phyloP scores from a whole-genome alignment of 1,140 invertebrate genomes.

The Bombus fervidus region DNA sequence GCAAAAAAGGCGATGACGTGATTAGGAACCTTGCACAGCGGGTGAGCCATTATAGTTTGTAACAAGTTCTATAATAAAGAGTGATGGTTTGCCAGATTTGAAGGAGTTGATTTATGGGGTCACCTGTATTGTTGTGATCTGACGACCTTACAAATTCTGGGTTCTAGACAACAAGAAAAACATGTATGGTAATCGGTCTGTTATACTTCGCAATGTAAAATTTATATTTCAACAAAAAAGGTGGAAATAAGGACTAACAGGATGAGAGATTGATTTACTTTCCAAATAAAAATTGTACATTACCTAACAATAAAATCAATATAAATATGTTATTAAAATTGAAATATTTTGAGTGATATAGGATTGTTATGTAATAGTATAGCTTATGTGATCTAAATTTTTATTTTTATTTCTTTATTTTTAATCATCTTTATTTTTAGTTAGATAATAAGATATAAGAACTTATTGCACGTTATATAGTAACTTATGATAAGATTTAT shows the following conservation, averaged over 20 bases:
- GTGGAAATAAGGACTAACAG: too few species aligned
- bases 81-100: background rate
- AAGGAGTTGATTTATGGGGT: background rate
- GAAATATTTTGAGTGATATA: too few species aligned
- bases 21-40: background rate
- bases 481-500: background rate
- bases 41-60: background rate
- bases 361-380: too few species aligned
- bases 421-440: too few species aligned
- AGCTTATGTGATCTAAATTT: too few species aligned
- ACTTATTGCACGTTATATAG: background rate
- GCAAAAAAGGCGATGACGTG: background rate
- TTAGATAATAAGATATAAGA: too few species aligned
- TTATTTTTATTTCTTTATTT: too few species aligned
- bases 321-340: too few species aligned
- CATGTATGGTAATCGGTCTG: background rate
- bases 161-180: background rate
- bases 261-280: too few species aligned
- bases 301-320: too few species aligned
- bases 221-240: too few species aligned
- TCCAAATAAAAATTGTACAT: too few species aligned
- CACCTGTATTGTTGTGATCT: background rate
- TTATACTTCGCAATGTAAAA: background rate
- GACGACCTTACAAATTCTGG: background rate
- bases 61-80: background rate